A percentile compares a stretch with the other conserved stretches of the same genome.
phyloP scores from a whole-genome alignment of 2,888 invertebrate genomes.

The Rotaria magnacalcarata region DNA sequence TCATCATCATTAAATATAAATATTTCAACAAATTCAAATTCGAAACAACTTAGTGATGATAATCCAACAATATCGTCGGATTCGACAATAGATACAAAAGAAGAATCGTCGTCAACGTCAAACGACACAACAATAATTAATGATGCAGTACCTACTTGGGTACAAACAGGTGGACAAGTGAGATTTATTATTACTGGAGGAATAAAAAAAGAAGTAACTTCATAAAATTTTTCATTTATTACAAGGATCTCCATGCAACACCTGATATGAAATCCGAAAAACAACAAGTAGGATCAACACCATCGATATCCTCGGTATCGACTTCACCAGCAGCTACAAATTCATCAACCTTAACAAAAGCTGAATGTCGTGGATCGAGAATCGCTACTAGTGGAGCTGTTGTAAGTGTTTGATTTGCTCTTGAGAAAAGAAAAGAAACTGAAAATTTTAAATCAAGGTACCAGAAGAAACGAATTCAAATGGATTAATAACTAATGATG shows the following conservation, averaged over 20 bases:
- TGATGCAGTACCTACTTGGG: neutral
- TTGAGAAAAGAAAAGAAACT: neutral
- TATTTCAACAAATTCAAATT: neutral
- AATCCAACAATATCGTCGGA: neutral
- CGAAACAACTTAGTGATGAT: neutral
- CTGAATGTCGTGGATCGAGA: neutral
- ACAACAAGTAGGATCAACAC: neutral
- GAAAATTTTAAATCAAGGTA: neutral
- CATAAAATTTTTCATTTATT: too few species aligned
- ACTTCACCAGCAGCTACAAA: neutral
- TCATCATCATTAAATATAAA: constrained; percentile 44
- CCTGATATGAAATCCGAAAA: constrained; percentile 6
- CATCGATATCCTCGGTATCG: neutral
- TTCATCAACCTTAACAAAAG: neutral
- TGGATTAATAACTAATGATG: neutral
- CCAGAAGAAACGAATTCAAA: neutral
- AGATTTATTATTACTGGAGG: neutral
- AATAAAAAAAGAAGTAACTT: too few species aligned
- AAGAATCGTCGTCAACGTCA: neutral
- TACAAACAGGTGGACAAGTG: neutral
- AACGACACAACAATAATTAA: neutral
- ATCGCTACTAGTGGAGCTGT: neutral
- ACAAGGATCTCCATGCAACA: constrained; percentile 18
- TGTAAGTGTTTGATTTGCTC: neutral
- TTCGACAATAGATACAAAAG: neutral